phyloP scores from a whole-genome alignment of 2,888 invertebrate species.

The Dryomyza anilis region DNA sequence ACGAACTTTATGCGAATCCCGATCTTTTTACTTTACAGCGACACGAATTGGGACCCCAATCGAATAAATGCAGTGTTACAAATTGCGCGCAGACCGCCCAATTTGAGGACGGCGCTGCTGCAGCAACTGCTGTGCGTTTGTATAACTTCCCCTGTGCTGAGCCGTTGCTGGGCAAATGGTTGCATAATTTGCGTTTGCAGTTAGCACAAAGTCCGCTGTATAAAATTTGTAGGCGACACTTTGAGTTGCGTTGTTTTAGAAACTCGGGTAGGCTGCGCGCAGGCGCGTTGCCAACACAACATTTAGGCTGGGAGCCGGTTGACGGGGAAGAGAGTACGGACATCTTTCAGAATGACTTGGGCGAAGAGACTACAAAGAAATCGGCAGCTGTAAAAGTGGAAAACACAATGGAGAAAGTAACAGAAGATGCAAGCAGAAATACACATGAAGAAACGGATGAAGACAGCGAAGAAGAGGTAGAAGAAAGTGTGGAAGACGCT shows the following conservation, averaged over 20 bases:
- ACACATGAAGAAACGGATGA: too few species aligned
- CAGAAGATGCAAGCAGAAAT: too few species aligned
- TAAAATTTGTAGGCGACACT: conserved; percentile 38
- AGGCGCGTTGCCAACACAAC: conserved; percentile 40
- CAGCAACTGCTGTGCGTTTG: conserved; percentile 28
- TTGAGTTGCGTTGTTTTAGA: conserved; percentile 36
- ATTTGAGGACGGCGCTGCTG: conserved; percentile 20
- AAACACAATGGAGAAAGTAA: too few species aligned
- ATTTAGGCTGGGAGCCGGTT: conserved; percentile 35
- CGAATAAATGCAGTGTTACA: conserved; percentile 34
- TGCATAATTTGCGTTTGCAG: conserved; percentile 37
- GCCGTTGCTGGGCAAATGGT: conserved; percentile 36
- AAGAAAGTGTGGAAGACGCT: too few species aligned
- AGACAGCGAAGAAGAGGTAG: too few species aligned
- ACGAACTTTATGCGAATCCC: conserved; percentile 32
- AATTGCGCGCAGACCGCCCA: too few species aligned
- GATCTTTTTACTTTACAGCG: conserved; percentile 31
- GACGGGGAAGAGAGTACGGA: neutral
- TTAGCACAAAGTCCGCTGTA: conserved; percentile 34
- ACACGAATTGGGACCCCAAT: conserved; percentile 34
- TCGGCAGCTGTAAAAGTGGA: too few species aligned
- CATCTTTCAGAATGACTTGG: conserved; percentile 10
- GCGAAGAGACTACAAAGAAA: conserved; percentile 6
- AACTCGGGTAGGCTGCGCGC: conserved; percentile 39
- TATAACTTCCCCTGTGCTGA: conserved; percentile 38